Conservation (phyloP, 2,113 vertebrate species). For the Onychostruthus taczanowskii region DNA sequence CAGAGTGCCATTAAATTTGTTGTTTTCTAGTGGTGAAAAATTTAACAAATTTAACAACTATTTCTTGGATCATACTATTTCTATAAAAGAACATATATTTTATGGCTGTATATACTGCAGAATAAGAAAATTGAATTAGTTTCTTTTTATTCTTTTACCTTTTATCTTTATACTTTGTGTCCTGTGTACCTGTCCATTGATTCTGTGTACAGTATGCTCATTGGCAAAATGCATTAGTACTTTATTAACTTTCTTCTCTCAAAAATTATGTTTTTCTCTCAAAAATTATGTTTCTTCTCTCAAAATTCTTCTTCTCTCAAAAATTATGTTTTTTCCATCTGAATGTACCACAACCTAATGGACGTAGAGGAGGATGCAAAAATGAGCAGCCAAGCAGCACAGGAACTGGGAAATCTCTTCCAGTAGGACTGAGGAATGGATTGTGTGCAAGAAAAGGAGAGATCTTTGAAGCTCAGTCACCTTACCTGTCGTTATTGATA, state of each 20-base stretch:
- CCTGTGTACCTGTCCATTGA: neutral
- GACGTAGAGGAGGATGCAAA: neutral
- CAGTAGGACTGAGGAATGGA: neutral
- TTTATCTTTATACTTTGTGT: neutral
- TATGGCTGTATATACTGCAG: neutral
- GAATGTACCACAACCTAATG: neutral
- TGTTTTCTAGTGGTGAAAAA: neutral
- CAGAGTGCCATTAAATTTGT: neutral
- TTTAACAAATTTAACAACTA: neutral
- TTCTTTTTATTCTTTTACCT: neutral
- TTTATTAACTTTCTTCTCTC: neutral
- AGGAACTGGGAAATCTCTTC: neutral
- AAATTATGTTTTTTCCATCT: neutral
- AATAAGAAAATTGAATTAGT: neutral
- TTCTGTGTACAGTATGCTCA: neutral
- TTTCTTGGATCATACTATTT: neutral
- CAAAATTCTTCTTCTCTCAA: no score
- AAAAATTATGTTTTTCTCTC: neutral
- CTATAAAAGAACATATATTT: neutral
- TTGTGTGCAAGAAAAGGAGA: neutral
- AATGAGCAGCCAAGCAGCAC: neutral
- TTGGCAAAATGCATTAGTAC: neutral
- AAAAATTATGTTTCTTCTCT: neutral
- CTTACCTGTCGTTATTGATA: neutral
- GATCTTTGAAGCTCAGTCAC: neutral